Percentiles rank a stretch among this genome's conserved stretches.
These are phyloP conservation scores for Oreochromis tanganicae DNA, from an alignment of 2,113 vertebrate genomes.

Conservation along the genomic window DNA sequence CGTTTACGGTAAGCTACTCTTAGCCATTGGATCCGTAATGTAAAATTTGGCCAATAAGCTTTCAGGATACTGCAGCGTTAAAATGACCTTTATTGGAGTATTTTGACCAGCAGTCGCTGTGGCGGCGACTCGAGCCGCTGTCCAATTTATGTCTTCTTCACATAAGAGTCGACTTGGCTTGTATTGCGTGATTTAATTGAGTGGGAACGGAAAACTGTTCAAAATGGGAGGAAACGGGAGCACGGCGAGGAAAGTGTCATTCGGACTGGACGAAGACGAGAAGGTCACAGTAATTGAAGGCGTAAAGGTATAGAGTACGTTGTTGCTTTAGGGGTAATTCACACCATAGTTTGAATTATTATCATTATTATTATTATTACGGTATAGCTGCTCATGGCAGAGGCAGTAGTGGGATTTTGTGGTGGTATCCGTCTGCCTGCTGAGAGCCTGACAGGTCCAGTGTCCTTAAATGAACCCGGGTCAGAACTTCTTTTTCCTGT, in stretches of 20 bases:
- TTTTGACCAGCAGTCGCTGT: not conserved
- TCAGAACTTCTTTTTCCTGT: not conserved
- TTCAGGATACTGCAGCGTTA: constrained; percentile 29
- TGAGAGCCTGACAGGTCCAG: not conserved
- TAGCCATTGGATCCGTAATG: constrained; percentile 26
- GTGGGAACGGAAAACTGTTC: not conserved
- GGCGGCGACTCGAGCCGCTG: not conserved
- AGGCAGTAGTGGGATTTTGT: not conserved
- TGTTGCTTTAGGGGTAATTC: not conserved
- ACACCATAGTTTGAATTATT: not conserved
- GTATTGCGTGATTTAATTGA: not conserved
- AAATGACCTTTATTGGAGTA: constrained; percentile 60
- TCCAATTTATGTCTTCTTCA: not conserved
- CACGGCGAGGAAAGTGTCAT: constrained; percentile 81
- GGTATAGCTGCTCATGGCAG: not conserved
- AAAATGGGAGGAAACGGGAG: constrained; percentile 82
- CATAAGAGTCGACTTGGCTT: not conserved
- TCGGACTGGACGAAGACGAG: constrained; percentile 84
- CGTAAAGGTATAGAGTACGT: constrained; percentile 74
- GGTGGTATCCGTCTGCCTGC: not conserved
- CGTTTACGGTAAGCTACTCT: not conserved
- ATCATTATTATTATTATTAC: not conserved
- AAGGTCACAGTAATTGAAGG: constrained; percentile 89
- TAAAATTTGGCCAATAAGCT: constrained; percentile 49
- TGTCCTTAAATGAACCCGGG: constrained; percentile 37